Evolutionary conservation across 2,888 invertebrate species (phyloP).

Genomic region (Drosophila fungiperda): DNA sequence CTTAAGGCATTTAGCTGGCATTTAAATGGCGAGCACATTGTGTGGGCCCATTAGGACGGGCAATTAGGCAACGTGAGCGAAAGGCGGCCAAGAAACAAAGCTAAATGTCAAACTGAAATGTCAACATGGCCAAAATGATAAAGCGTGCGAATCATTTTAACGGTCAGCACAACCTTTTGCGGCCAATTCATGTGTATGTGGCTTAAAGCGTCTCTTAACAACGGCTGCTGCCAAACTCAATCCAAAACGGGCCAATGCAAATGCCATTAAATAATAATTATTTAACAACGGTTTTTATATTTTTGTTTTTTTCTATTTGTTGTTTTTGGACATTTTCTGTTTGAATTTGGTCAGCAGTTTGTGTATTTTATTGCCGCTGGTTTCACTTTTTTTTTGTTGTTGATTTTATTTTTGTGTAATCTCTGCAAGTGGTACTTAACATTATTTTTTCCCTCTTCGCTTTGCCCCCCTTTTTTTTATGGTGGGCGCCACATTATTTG

Average conservation of each 20-base stretch:
- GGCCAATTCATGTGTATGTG: constrained; percentile 42
- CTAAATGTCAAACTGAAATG: constrained; percentile 45
- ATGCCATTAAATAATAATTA: constrained; percentile 76
- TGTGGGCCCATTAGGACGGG: constrained; percentile 18
- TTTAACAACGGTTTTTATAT: constrained; percentile 54
- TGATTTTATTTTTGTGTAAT: constrained; percentile 63
- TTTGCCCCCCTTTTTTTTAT: constrained; percentile 31
- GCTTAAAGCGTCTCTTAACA: constrained; percentile 35
- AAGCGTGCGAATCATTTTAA: constrained; percentile 34
- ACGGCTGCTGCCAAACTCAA: constrained; percentile 18
- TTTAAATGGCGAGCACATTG: constrained; percentile 59
- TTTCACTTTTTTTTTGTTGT: constrained; percentile 50
- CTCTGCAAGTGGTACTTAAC: constrained; percentile 72
- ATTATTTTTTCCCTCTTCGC: constrained; percentile 19
- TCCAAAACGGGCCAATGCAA: constrained; percentile 57
- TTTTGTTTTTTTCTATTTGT: constrained; percentile 7
- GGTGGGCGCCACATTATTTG: constrained; percentile 35
- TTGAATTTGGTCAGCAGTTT: constrained; percentile 45
- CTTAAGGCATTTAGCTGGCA: constrained; percentile 54
- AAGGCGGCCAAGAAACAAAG: constrained; percentile 34
- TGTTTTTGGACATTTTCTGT: constrained; percentile 20
- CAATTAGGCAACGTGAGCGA: constrained; percentile 49
- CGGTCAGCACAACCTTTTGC: constrained; percentile 25
- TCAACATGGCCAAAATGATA: constrained; percentile 38
- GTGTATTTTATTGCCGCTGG: constrained; percentile 47